These are phyloP conservation scores for Chloromyia formosa DNA, from an alignment of 2,888 invertebrate genomes.

Conservation along the genomic window DNA sequence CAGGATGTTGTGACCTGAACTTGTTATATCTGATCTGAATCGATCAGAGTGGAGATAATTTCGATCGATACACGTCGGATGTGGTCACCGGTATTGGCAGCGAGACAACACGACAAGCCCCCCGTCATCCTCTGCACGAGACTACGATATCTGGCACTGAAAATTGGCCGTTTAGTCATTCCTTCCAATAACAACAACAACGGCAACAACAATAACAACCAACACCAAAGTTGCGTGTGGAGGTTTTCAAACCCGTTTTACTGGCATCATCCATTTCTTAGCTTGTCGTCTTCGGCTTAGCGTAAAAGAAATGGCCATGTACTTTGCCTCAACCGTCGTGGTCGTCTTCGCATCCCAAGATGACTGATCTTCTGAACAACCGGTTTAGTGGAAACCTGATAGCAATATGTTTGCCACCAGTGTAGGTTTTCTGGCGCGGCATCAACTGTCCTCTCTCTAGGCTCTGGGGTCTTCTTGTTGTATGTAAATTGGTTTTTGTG, in stretches of 20 bases:
- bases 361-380: constrained; percentile 41
- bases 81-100: constrained; percentile 18
- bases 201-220: neutral
- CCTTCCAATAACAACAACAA: neutral
- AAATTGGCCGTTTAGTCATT: constrained; percentile 11
- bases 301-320: neutral
- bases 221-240: constrained; percentile 13
- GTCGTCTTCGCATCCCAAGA: constrained; percentile 7
- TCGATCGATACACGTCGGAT: constrained; percentile 32
- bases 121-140: no score
- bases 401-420: constrained; percentile 23
- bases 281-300: constrained; percentile 9
- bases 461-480: neutral
- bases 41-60: neutral
- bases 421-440: constrained; percentile 13
- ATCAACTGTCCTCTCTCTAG: constrained; percentile 16
- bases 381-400: constrained; percentile 42
- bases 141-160: neutral
- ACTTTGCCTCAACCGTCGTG: no score
- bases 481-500: constrained; percentile 15
- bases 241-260: constrained; percentile 20
- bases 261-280: constrained; percentile 31
- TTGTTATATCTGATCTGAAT: constrained; percentile 30
- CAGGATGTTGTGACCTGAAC: constrained; percentile 38
- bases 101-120: no score